Evolutionary conservation across 1,140 invertebrate genomes (phyloP).

Genomic region (Calliopsis andreniformis): DNA sequence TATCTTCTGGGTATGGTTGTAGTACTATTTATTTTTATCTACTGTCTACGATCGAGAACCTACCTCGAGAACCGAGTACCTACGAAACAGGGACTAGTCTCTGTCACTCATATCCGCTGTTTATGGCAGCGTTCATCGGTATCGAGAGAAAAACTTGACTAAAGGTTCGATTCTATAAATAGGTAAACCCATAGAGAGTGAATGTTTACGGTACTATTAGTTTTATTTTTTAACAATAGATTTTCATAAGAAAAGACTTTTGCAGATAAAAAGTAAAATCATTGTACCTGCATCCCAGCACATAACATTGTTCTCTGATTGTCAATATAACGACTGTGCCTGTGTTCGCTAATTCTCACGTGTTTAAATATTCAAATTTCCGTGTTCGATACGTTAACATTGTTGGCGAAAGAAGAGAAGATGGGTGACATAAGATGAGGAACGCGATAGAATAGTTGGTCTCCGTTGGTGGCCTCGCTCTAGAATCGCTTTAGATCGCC

Average conservation of each 20-base stretch:
- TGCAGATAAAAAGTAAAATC: no score
- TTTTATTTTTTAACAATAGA: no score
- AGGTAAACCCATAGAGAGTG: neutral
- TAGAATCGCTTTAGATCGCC: constrained; percentile 54
- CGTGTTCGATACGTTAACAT: neutral
- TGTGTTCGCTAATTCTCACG: no score
- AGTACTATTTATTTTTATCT: constrained; percentile 17
- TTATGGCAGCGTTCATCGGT: constrained; percentile 18
- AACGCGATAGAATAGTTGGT: constrained; percentile 33
- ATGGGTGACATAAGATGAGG: constrained; percentile 33
- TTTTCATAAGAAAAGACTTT: no score
- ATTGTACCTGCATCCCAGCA: no score
- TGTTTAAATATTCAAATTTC: constrained; percentile 23
- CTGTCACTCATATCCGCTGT: neutral
- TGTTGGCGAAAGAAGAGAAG: constrained; percentile 18
- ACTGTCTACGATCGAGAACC: no score
- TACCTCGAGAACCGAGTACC: no score
- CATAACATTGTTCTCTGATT: no score
- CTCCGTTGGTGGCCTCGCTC: constrained; percentile 40
- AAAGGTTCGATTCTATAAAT: neutral
- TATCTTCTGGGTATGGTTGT: neutral
- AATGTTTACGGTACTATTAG: neutral
- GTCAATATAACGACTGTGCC: no score
- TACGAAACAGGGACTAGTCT: constrained; percentile 1
- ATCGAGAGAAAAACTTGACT: neutral